A percentile compares a stretch with the other conserved stretches of the same genome.
Evolutionary conservation across 2,797 vertebrate genomes (phyloP).

Genomic region (Echiichthys vipera): DNA sequence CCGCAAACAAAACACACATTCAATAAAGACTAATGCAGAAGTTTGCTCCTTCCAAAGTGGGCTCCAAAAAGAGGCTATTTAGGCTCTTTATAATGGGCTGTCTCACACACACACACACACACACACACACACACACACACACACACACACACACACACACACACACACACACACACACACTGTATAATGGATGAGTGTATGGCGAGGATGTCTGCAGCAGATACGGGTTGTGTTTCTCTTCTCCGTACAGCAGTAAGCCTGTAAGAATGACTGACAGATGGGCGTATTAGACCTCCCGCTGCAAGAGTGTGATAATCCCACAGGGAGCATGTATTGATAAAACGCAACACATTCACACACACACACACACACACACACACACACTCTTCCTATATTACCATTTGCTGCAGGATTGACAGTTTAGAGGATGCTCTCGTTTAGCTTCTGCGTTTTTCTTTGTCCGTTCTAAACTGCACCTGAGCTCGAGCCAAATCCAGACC

Average conservation of each 20-base stretch:
- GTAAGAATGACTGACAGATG: slow-evolving; percentile 75
- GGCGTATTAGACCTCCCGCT: slow-evolving; percentile 55
- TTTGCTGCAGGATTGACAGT: slow-evolving; percentile 24
- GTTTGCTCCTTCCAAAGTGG: not conserved
- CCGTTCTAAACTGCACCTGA: not conserved
- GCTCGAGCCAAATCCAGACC: not conserved
- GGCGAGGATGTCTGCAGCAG: slow-evolving; percentile 25
- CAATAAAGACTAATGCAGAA: slow-evolving; percentile 4
- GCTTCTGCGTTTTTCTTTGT: not conserved
- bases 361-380: slow-evolving; percentile 1
- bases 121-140: not conserved
- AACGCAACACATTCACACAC: slow-evolving; percentile 22
- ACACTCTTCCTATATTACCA: slow-evolving; percentile 7
- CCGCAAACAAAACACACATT: slow-evolving; percentile 5
- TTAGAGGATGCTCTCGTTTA: not conserved
- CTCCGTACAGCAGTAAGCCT: slow-evolving; percentile 66
- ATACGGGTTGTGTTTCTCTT: slow-evolving; percentile 34
- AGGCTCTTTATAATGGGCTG: not conserved
- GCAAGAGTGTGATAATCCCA: slow-evolving; percentile 66
- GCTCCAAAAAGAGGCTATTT: not conserved
- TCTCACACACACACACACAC: slow-evolving; percentile 3
- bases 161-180: not conserved
- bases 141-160: not conserved
- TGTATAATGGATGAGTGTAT: slow-evolving; percentile 2
- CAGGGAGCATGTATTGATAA: slow-evolving; percentile 10